Base-by-base conservation (phyloP, 2,888 invertebrate genomes). In the Caenorhabditis sp. region DNA sequence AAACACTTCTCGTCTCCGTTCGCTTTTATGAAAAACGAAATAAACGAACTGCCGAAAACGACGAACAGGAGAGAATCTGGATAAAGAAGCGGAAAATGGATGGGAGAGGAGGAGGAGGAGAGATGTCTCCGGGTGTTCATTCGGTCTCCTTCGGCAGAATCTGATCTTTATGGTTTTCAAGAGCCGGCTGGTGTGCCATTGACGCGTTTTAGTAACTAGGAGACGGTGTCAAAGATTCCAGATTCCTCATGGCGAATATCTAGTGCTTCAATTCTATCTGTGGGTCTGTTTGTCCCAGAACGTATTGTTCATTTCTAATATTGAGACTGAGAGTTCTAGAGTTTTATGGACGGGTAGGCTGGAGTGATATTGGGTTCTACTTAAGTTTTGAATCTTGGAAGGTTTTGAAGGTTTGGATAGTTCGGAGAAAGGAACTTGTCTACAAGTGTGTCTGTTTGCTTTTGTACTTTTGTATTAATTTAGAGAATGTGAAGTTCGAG, bases 71-170 rank as follows among this genome's bases (percentile, higher is more conserved):
- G 14, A 35, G 31, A 58, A 35, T 26, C 24, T 58, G 58, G 58
- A 58, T 58, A 58, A 58, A 58, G 16, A 58, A 58, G 16, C 22
- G n/a, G n/a, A n/a, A 22, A 49, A 22, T 19, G 49, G 49, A 49
- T 19, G 14, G 8, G 51, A 54, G 26, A 3, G 8, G 51, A 54
- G 26, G 26, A 24, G 12, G 26, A 26, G 26, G 14, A 4, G 47
- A 47, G 54, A 14, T 54, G 54, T 26, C 38, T 38, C 54, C 54
- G 26, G 54, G 24, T 54, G 24, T 54, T 14, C n/a, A 10, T 47
- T 47, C 47, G 10, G 19, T 12, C 5, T 44, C 47, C 5, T 19
- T 47, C 19, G 19, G 19, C 47, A 19, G 47, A n/a, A 19, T 8
- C 3, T 47, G 47, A 19, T n/a, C 5, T 47, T 47, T 47, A 47